Evolutionary conservation across 2,797 vertebrate species (phyloP).

Genomic region (Corythornis leucogaster): DNA sequence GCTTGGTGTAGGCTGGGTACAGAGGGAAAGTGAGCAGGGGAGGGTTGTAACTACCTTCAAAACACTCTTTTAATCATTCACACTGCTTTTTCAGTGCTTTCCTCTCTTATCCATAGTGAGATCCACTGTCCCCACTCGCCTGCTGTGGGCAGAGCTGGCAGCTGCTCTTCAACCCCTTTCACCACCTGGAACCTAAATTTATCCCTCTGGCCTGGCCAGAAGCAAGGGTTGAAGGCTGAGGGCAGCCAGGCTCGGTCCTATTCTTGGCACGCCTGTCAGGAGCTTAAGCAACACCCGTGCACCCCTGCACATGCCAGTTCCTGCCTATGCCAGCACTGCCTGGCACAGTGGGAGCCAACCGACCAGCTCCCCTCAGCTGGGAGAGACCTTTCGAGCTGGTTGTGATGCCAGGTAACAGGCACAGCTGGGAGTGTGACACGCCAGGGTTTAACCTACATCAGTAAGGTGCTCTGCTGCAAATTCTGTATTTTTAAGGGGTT

Average conservation of each 20-base stretch:
- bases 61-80: neutral
- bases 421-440: neutral
- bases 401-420: neutral
- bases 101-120: neutral
- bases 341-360: neutral
- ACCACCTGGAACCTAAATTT: slow-evolving; percentile 6
- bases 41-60: neutral
- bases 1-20: neutral
- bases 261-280: fast-evolving
- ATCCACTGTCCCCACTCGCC: fast-evolving
- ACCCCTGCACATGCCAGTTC: fast-evolving
- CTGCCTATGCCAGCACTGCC: neutral
- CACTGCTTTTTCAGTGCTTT: neutral
- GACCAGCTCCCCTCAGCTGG: neutral
- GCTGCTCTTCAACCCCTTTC: neutral
- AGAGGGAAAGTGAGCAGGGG: neutral
- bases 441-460: neutral
- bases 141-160: neutral
- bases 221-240: neutral
- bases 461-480: neutral
- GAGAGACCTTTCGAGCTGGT: neutral
- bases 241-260: neutral
- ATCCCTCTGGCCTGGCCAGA: neutral
- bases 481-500: neutral
- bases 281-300: fast-evolving